Percentiles rank a stretch among this genome's conserved stretches.
phyloP scores from a whole-genome alignment of 2,888 invertebrate genomes.

The Chrysodeixis includens region DNA sequence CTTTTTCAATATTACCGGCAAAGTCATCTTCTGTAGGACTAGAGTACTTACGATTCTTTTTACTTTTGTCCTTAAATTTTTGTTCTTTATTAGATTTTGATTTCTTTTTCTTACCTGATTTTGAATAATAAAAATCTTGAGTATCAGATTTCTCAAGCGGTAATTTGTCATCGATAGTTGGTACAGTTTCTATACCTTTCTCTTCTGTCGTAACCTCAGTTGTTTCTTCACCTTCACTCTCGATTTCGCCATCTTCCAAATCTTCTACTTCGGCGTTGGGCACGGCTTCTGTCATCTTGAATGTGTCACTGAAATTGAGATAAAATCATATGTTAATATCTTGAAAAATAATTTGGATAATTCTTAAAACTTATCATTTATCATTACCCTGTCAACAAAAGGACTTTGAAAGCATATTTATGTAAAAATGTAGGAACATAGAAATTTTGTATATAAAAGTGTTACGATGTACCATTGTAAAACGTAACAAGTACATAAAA shows the following conservation, averaged over 20 bases:
- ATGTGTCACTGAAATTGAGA: slow-evolving; percentile 76
- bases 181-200: slow-evolving; percentile 63
- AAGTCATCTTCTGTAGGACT: slow-evolving; percentile 91
- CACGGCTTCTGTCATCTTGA: slow-evolving; percentile 77
- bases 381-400: background rate
- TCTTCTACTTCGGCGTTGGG: slow-evolving; percentile 86
- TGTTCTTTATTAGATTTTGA: slow-evolving; percentile 84
- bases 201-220: slow-evolving; percentile 67
- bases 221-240: slow-evolving; percentile 89
- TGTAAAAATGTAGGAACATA: background rate
- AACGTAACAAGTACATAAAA: slow-evolving; percentile 12
- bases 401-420: background rate
- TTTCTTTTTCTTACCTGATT: slow-evolving; percentile 88
- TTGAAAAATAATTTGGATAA: background rate
- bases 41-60: slow-evolving; percentile 84
- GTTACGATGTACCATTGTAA: slow-evolving; percentile 5
- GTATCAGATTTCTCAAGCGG: slow-evolving; percentile 70
- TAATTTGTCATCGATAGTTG: slow-evolving; percentile 59
- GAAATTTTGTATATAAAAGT: background rate
- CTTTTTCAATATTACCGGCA: slow-evolving; percentile 94
- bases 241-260: slow-evolving; percentile 96
- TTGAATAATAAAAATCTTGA: slow-evolving; percentile 76
- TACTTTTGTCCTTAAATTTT: slow-evolving; percentile 86
- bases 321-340: slow-evolving; percentile 22
- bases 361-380: background rate